Conservation (phyloP, 2,888 invertebrate species). For the Chesias legatella region DNA sequence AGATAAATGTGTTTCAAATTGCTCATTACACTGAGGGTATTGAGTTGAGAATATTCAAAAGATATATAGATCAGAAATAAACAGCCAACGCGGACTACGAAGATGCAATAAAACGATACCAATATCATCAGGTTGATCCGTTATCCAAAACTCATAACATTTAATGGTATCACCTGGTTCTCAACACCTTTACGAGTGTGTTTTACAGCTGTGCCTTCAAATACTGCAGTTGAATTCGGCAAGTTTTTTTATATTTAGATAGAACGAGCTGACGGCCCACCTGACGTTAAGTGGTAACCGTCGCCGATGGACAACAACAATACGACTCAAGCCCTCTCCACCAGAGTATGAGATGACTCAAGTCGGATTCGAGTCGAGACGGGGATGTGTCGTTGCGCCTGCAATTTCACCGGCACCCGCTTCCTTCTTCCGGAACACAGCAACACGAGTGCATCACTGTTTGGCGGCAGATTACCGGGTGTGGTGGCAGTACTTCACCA, state of each 20-base stretch:
- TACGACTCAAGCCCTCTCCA: too few relatives aligned
- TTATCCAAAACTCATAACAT: slow-evolving; percentile 21
- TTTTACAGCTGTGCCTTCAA: slow-evolving; percentile 20
- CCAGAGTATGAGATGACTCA: too few relatives aligned
- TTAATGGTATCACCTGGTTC: slow-evolving; percentile 17
- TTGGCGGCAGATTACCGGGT: too few relatives aligned
- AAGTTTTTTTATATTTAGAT: slow-evolving; percentile 15
- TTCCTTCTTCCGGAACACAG: too few relatives aligned
- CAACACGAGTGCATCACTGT: too few relatives aligned
- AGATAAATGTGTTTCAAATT: not conserved
- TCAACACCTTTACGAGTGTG: slow-evolving; percentile 17
- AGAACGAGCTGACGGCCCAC: not conserved
- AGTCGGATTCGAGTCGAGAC: too few relatives aligned
- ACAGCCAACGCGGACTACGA: slow-evolving; percentile 2
- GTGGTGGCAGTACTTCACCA: too few relatives aligned
- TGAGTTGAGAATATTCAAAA: slow-evolving; percentile 15
- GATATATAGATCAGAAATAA: slow-evolving; percentile 18
- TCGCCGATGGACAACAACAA: too few relatives aligned
- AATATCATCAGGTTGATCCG: slow-evolving; percentile 18
- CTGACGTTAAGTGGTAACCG: too few relatives aligned
- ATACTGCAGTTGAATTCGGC: slow-evolving; percentile 19
- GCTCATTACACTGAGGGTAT: slow-evolving; percentile 10
- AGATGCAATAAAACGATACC: slow-evolving; percentile 19
- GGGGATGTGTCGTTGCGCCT: too few relatives aligned
- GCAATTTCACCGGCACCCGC: too few relatives aligned